Conservation (phyloP, 2,113 vertebrate species). For the Rhinoptilus africanus region DNA sequence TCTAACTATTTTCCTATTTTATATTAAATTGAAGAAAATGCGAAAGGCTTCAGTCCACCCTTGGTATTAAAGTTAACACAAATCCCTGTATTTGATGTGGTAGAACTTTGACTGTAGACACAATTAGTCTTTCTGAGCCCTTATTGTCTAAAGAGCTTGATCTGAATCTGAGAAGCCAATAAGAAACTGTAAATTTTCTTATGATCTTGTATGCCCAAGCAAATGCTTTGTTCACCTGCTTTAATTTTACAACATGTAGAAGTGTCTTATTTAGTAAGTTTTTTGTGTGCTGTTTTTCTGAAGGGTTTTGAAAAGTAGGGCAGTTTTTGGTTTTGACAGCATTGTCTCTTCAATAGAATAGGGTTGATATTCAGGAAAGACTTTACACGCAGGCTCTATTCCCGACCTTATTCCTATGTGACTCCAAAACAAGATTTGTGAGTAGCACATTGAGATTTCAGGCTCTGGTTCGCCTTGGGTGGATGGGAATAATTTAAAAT, state of each 20-base stretch:
- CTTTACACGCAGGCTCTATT: not conserved
- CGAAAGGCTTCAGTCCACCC: not conserved
- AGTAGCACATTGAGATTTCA: not conserved
- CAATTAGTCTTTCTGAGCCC: not conserved
- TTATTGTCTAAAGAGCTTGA: not conserved
- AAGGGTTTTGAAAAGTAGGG: not conserved
- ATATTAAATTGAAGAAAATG: not conserved
- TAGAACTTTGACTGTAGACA: not conserved
- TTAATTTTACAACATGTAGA: not conserved
- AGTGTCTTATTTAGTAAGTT: not conserved
- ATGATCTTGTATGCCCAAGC: not conserved
- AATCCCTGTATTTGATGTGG: too few species aligned
- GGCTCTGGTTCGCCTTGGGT: not conserved
- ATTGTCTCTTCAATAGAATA: not conserved
- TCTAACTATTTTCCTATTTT: not conserved
- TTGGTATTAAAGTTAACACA: not conserved
- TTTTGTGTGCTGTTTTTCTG: not conserved
- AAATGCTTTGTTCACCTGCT: not conserved
- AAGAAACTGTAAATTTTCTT: not conserved
- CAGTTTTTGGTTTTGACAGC: not conserved
- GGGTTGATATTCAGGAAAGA: not conserved
- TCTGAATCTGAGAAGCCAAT: not conserved
- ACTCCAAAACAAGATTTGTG: not conserved
- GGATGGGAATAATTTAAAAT: slow-evolving; percentile 7
- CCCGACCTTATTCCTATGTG: slow-evolving; percentile 1